Conservation (phyloP, 2,888 invertebrate species). For the Pediacus dermestoides region DNA sequence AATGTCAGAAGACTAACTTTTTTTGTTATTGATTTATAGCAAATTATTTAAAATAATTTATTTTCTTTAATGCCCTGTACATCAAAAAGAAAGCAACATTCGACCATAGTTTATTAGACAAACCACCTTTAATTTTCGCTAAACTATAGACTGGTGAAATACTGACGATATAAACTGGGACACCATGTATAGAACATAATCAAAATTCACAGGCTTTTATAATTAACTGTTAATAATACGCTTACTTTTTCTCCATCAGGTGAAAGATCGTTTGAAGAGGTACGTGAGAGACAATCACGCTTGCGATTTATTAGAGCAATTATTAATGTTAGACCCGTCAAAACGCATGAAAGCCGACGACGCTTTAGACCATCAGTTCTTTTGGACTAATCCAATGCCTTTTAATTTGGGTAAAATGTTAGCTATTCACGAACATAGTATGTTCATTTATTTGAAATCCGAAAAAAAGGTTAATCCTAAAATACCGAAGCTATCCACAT, state of each 20-base stretch:
- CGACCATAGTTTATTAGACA: too few relatives aligned
- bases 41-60: too few relatives aligned
- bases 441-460: conserved; percentile 90
- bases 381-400: conserved; percentile 98
- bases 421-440: conserved; percentile 83
- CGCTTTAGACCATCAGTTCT: conserved; percentile 95
- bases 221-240: too few relatives aligned
- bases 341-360: conserved; percentile 86
- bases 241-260: conserved; percentile 42
- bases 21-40: too few relatives aligned
- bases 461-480: conserved; percentile 67
- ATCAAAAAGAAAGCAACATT: too few relatives aligned
- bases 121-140: too few relatives aligned
- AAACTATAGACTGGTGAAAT: too few relatives aligned
- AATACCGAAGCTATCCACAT: conserved; percentile 53
- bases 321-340: conserved; percentile 87
- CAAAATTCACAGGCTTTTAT: too few relatives aligned
- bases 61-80: too few relatives aligned
- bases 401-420: conserved; percentile 88
- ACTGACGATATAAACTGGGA: too few relatives aligned
- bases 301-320: conserved; percentile 87
- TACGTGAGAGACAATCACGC: conserved; percentile 91
- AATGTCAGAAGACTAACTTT: too few relatives aligned
- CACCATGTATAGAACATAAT: too few relatives aligned
- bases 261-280: conserved; percentile 78